Conservation (phyloP, 2,113 vertebrate genomes). For the Beaufortia kweichowensis region DNA sequence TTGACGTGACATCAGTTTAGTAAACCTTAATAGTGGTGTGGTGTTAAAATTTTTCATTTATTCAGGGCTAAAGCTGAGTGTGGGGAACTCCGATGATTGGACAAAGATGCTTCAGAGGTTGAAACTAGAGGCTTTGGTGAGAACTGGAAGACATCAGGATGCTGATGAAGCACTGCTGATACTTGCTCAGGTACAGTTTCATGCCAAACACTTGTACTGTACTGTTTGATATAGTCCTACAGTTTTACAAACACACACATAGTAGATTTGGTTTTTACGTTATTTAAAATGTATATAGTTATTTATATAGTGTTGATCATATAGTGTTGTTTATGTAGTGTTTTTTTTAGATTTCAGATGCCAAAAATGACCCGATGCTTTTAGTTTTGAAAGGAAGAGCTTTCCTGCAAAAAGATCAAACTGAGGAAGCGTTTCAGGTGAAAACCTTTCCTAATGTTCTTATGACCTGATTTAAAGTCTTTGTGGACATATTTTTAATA, state of each 20-base stretch:
- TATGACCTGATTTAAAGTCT: too few relatives aligned
- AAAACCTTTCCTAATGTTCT: conserved; percentile 34
- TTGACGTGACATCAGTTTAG: background rate
- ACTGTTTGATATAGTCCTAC: background rate
- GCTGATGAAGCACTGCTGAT: conserved; percentile 80
- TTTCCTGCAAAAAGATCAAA: conserved; percentile 79
- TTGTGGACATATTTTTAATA: too few relatives aligned
- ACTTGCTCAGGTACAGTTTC: conserved; percentile 80
- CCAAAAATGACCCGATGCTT: conserved; percentile 75
- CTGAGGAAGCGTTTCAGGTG: conserved; percentile 84
- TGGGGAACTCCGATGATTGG: conserved; percentile 63
- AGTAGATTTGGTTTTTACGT: background rate
- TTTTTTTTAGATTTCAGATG: conserved; percentile 78
- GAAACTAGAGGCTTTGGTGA: conserved; percentile 80
- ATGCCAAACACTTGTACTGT: background rate
- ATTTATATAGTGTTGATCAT: too few relatives aligned
- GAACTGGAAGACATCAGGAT: conserved; percentile 70
- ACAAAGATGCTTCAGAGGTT: conserved; percentile 73
- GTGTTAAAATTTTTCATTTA: background rate
- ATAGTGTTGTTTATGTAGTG: background rate
- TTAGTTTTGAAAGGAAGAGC: conserved; percentile 79
- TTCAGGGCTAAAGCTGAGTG: conserved; percentile 65
- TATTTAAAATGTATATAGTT: background rate
- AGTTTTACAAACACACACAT: background rate
- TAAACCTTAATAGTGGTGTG: background rate